Percentiles rank a stretch among this genome's conserved stretches.
Evolutionary conservation across 2,888 invertebrate genomes (phyloP).

Genomic region (Thumatha senex): DNA sequence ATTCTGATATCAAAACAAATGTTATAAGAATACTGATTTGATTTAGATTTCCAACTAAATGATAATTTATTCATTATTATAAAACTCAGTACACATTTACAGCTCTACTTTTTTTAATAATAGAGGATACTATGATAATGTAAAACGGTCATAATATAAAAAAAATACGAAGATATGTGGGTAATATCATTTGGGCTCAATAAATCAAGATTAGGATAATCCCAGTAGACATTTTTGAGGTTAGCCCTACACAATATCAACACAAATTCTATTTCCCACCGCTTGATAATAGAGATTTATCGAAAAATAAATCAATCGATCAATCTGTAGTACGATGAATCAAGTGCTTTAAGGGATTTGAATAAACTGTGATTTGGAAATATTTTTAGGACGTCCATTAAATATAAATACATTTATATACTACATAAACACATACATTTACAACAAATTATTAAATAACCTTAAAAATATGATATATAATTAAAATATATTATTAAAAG

Average conservation of each 20-base stretch:
- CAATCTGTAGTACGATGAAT: conserved; percentile 1
- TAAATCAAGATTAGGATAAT: conserved; percentile 12
- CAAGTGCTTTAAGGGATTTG: neutral
- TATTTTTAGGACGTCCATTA: neutral
- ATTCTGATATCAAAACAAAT: no score
- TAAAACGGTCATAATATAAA: neutral
- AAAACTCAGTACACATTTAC: neutral
- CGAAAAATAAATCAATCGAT: conserved; percentile 1
- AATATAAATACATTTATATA: no score
- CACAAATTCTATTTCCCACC: conserved; percentile 1
- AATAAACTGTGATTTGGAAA: neutral
- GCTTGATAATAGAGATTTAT: neutral
- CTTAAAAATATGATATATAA: no score
- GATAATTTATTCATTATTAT: neutral
- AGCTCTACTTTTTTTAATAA: neutral
- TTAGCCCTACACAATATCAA: conserved; percentile 1
- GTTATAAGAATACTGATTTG: no score
- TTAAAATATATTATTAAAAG: no score
- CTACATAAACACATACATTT: no score
- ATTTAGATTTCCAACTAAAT: no score
- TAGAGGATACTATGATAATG: neutral
- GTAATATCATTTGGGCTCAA: neutral
- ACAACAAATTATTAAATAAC: no score
- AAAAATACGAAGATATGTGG: neutral
- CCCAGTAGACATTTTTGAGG: conserved; percentile 1